Evolutionary conservation across 2,888 invertebrate species (phyloP), one percentile per base, ranked within the genome.

Genomic region (Latrodectus hesperus): DNA sequence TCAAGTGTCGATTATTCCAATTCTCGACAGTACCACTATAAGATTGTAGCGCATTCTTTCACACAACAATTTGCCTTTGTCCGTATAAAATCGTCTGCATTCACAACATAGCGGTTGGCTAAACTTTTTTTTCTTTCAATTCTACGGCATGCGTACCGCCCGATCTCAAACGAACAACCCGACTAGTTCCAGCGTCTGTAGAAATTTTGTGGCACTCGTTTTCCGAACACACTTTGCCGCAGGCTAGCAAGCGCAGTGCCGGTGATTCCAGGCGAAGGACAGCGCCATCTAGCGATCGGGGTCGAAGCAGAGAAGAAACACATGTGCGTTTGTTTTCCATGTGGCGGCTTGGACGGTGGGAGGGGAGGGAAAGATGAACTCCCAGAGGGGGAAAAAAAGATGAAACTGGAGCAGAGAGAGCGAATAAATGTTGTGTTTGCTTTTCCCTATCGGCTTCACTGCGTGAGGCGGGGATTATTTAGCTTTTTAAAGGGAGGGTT

Each of bases 291-390:
- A 53, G 65, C 72, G 81, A 51, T 0, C 9, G 53, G 38, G 17
- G 53, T 52, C n/a, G 49, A 22, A 52, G 71, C 11, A 26, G 65
- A 68, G 67, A 26, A 9, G 78, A 70, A 78, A 67, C 85, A 87
- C 86, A 87, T 87, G 86, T 87, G 86, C 81, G 72, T 87, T 87
- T 87, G 86, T 87, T 87, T 86, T 87, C 81, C 86, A 87, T 80
- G 81, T 87, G 81, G 68, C 51, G 60, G 17, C 68, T 51, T 51
- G 51, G 49, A 38, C 38, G 49, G 49, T 8, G 14, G 75, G 67
- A 55, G 55, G 11, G 75, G 38, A 26, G 51, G 64, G 14, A 22
- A 14, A 55, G 73, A 67, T 52, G 60, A 26, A 26, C 12, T 22
- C 12, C 17, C 9, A 17, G 12, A 12, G 52, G 17, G 79, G 26